These are phyloP conservation scores for Agrotis puta DNA, from an alignment of 2,888 invertebrate genomes.

Conservation along the genomic window DNA sequence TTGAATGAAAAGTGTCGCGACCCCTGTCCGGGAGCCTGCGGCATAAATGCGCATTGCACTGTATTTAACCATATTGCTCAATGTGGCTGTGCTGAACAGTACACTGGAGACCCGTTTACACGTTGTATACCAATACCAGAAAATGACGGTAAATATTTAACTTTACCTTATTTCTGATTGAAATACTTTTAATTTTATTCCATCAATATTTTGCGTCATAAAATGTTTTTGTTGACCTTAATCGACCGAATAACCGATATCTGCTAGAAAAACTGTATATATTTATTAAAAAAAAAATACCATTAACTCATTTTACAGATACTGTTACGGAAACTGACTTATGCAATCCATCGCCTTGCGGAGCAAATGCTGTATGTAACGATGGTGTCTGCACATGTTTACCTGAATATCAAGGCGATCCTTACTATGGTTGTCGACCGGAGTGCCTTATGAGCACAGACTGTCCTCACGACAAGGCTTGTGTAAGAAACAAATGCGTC, in stretches of 20 bases:
- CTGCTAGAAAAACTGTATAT: neutral
- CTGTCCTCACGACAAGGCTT: constrained; percentile 93
- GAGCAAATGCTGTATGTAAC: constrained; percentile 93
- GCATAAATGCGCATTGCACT: constrained; percentile 90
- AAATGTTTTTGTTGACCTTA: neutral
- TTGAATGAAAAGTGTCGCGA: constrained; percentile 92
- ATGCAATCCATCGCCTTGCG: constrained; percentile 93
- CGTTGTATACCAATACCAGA: constrained; percentile 80
- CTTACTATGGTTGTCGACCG: constrained; percentile 95
- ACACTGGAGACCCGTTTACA: constrained; percentile 92
- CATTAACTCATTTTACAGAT: constrained; percentile 70
- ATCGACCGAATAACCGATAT: neutral
- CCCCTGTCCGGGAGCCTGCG: constrained; percentile 93
- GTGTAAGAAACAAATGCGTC: constrained; percentile 93
- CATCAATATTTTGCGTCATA: neutral
- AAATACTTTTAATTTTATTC: neutral
- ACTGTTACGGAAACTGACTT: constrained; percentile 84
- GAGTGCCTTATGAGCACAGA: constrained; percentile 95
- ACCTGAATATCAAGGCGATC: constrained; percentile 94
- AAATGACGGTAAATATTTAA: constrained; percentile 75
- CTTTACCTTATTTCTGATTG: neutral
- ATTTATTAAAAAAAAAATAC: neutral
- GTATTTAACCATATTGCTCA: constrained; percentile 92
- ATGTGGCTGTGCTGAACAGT: constrained; percentile 91
- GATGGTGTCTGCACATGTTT: constrained; percentile 94